These are phyloP conservation scores for Callocephalon fimbriatum DNA, from an alignment of 2,113 vertebrate genomes.

Conservation along the genomic window DNA sequence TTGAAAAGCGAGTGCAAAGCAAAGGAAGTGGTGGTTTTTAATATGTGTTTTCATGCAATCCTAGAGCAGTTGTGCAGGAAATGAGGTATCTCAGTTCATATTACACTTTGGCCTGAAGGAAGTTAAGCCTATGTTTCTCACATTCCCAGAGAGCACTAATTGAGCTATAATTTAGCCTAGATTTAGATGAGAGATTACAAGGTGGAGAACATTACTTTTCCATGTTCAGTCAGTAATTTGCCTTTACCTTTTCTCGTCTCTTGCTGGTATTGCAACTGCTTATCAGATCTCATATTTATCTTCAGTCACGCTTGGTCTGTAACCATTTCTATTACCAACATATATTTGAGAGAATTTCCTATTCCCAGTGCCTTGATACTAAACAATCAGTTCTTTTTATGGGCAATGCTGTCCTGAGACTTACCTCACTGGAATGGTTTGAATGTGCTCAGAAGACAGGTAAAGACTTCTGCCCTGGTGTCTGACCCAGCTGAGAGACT, in stretches of 20 bases:
- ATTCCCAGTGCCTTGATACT: background rate
- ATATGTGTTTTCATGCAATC: background rate
- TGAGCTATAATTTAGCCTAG: background rate
- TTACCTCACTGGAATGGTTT: background rate
- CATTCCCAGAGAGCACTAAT: background rate
- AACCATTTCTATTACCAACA: background rate
- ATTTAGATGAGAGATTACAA: background rate
- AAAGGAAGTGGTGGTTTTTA: background rate
- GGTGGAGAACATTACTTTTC: background rate
- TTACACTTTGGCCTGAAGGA: background rate
- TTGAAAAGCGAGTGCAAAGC: background rate
- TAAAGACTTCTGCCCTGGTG: background rate
- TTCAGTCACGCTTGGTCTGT: background rate
- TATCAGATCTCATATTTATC: background rate
- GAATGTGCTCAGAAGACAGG: background rate
- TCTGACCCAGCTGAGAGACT: background rate
- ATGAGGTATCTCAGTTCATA: background rate
- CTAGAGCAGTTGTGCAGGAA: background rate
- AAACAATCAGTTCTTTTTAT: background rate
- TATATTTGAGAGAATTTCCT: background rate
- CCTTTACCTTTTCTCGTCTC: background rate
- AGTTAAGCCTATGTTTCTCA: background rate
- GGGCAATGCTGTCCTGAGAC: background rate
- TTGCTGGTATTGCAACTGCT: background rate
- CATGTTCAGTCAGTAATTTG: background rate